Evolutionary conservation across 2,888 invertebrate species (phyloP).

Genomic region (Exocentrus adspersus): DNA sequence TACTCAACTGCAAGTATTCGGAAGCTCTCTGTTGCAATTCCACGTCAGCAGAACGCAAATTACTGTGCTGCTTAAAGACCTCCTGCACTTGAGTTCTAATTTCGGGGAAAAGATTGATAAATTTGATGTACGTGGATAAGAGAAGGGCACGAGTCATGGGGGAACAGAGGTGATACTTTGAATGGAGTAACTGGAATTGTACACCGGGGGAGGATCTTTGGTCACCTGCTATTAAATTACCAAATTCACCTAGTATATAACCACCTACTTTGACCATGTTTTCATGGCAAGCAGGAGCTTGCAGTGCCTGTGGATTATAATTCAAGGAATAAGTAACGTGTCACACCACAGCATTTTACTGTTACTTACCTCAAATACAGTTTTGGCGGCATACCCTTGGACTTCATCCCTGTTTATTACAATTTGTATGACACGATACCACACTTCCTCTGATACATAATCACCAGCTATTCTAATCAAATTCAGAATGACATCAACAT

Average conservation of each 20-base stretch:
- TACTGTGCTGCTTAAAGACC: constrained; percentile 91
- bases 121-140: constrained; percentile 98
- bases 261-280: constrained; percentile 99
- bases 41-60: constrained; percentile 96
- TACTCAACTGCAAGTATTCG: constrained; percentile 96
- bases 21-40: constrained; percentile 98
- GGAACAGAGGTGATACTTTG: constrained; percentile 98
- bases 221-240: constrained; percentile 99
- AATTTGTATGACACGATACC: constrained; percentile 99
- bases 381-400: constrained; percentile 99
- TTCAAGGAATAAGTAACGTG: constrained; percentile 10
- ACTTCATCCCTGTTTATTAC: constrained; percentile 99
- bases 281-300: constrained; percentile 99
- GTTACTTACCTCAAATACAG: constrained; percentile 87
- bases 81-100: constrained; percentile 96
- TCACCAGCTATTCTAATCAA: constrained; percentile 99
- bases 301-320: constrained; percentile 79
- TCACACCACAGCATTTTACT: neutral
- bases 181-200: constrained; percentile 97
- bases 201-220: constrained; percentile 96
- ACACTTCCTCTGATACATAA: constrained; percentile 99
- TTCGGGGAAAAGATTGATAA: constrained; percentile 98
- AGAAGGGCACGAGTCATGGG: constrained; percentile 96
- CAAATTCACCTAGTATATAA: constrained; percentile 98
- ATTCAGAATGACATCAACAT: constrained; percentile 97